These are phyloP conservation scores for Dipodomys spectabilis DNA, from an alignment of 2,113 vertebrate species.

Conservation along the genomic window DNA sequence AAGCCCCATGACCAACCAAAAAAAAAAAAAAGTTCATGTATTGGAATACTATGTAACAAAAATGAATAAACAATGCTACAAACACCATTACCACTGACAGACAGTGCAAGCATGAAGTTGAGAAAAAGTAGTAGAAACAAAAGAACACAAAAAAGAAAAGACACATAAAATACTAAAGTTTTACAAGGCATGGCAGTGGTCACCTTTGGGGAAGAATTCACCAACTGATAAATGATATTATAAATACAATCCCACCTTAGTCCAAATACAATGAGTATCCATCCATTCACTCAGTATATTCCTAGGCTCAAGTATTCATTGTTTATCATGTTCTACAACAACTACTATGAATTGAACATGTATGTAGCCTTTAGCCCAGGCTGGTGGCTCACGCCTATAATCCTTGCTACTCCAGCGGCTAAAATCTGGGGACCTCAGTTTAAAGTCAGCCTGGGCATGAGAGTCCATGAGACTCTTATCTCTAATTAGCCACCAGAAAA, in stretches of 20 bases:
- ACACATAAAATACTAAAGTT: constrained; percentile 9
- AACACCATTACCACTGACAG: not conserved
- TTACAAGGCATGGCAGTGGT: not conserved
- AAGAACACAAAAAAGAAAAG: constrained; percentile 18
- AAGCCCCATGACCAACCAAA: too few species aligned
- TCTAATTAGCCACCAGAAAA: too few species aligned
- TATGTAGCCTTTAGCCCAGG: not conserved
- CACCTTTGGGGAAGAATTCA: not conserved
- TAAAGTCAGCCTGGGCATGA: too few species aligned
- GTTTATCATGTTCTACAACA: not conserved
- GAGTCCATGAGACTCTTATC: too few species aligned
- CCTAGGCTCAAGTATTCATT: constrained; percentile 12
- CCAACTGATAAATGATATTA: not conserved
- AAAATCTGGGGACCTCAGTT: too few species aligned
- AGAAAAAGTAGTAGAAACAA: constrained; percentile 47
- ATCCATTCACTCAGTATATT: not conserved
- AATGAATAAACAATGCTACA: constrained; percentile 46
- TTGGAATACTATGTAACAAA: not conserved
- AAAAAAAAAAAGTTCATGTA: not conserved
- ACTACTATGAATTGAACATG: not conserved
- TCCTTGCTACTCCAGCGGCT: too few species aligned
- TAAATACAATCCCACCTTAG: not conserved
- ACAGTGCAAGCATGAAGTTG: not conserved
- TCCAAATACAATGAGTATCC: not conserved
- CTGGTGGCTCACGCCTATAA: too few species aligned